phyloP scores from a whole-genome alignment of 2,888 invertebrate genomes.

The Vesta saturnalis region DNA sequence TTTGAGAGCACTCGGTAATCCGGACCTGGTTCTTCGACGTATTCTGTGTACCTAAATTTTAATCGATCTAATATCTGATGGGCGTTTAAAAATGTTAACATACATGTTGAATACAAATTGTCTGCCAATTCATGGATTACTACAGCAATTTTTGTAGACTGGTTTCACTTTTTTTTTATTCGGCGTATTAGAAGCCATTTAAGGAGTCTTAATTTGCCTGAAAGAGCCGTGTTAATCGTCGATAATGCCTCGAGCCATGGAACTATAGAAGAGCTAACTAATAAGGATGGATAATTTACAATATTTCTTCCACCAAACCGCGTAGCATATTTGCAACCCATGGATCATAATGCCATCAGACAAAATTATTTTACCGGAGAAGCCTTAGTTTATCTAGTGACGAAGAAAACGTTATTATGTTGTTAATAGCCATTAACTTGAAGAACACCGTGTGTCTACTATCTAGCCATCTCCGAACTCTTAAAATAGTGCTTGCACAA shows the following conservation, averaged over 20 bases:
- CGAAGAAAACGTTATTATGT: not conserved
- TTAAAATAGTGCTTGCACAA: not conserved
- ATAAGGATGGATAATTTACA: not conserved
- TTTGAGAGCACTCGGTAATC: conserved; percentile 17
- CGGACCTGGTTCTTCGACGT: conserved; percentile 14
- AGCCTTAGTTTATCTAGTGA: not conserved
- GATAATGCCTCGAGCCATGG: not conserved
- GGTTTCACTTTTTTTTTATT: not conserved
- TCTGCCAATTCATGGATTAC: not conserved
- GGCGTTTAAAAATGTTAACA: too few species aligned
- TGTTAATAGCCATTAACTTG: not conserved
- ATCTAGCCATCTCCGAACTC: not conserved
- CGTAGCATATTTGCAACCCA: not conserved
- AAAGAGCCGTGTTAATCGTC: not conserved
- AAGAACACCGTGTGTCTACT: not conserved
- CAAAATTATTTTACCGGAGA: not conserved
- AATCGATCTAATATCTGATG: too few species aligned
- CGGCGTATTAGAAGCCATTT: not conserved
- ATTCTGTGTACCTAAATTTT: too few species aligned
- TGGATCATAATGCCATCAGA: not conserved
- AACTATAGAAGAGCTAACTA: not conserved
- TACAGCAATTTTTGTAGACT: not conserved
- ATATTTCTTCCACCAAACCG: not conserved
- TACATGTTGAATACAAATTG: too few species aligned
- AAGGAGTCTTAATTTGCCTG: not conserved